A percentile compares a stretch with the other conserved stretches of the same genome.
Evolutionary conservation across 1,140 invertebrate species (phyloP).

Genomic region (Triops cancriformis): DNA sequence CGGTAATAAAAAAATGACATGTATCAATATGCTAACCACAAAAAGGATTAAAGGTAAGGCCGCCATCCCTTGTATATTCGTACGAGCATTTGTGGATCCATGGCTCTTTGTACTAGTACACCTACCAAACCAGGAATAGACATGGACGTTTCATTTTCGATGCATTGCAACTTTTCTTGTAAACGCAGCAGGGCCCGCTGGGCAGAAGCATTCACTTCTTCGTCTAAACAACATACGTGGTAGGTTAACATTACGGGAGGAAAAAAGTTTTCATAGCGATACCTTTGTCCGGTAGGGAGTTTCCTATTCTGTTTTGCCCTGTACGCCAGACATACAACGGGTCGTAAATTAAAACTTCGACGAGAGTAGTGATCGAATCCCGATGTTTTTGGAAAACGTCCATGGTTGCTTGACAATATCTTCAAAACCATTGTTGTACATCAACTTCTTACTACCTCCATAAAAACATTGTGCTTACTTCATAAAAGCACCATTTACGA

Average conservation of each 20-base stretch:
- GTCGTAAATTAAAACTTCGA: slow-evolving; percentile 89
- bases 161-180: slow-evolving; percentile 73
- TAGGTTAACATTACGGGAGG: not conserved
- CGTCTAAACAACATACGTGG: slow-evolving; percentile 29
- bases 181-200: slow-evolving; percentile 68
- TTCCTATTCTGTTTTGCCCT: slow-evolving; percentile 42
- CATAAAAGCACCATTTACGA: not conserved
- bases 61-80: slow-evolving; percentile 80
- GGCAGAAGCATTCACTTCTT: slow-evolving; percentile 55
- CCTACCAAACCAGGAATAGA: slow-evolving; percentile 69
- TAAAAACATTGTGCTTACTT: not conserved
- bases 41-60: slow-evolving; percentile 53
- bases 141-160: slow-evolving; percentile 53
- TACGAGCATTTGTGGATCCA: slow-evolving; percentile 65
- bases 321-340: slow-evolving; percentile 81
- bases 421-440: slow-evolving; percentile 50
- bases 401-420: slow-evolving; percentile 81
- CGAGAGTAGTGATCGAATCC: slow-evolving; percentile 73
- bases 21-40: not conserved
- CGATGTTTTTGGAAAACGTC: slow-evolving; percentile 67
- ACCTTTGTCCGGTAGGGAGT: slow-evolving; percentile 37
- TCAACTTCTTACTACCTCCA: not conserved
- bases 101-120: slow-evolving; percentile 69
- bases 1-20: too few relatives aligned
- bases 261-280: not conserved